Percentiles rank a stretch among this genome's conserved stretches.
Conservation (phyloP, 1,140 invertebrate species). For the Gyrodactylus salaris region DNA sequence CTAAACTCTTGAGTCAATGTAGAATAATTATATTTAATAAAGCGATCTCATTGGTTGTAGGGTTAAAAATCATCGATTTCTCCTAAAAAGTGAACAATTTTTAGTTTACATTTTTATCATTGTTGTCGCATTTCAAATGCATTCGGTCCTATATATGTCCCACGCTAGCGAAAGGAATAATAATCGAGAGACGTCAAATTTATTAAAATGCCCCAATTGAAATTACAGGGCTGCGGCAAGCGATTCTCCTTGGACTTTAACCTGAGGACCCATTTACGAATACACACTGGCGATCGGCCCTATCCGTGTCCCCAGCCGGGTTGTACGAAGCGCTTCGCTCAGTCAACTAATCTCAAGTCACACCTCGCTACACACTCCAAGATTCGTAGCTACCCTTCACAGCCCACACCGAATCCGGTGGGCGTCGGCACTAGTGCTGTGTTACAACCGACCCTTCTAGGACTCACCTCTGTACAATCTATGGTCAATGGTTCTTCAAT, state of each 20-base stretch:
- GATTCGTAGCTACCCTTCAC: constrained; percentile 9
- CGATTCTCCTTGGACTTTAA: constrained; percentile 72
- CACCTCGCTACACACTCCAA: constrained; percentile 72
- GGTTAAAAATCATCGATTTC: no score
- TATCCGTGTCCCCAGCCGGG: constrained; percentile 30
- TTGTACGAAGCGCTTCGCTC: constrained; percentile 71
- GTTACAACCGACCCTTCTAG: neutral
- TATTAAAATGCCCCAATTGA: no score
- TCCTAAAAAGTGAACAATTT: no score
- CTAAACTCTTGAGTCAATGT: no score
- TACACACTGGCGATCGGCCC: constrained; percentile 56
- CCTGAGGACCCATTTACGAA: constrained; percentile 51
- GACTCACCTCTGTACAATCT: neutral
- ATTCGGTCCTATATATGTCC: no score
- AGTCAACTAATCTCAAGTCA: constrained; percentile 72
- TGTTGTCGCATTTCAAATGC: no score
- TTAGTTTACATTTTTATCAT: no score
- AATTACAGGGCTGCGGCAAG: constrained; percentile 71
- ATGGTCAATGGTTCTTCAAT: neutral
- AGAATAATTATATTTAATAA: no score
- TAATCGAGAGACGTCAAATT: no score
- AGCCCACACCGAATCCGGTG: neutral
- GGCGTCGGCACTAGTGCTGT: neutral
- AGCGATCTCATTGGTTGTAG: no score
- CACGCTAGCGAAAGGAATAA: no score